A percentile compares a stretch with the other conserved stretches of the same genome.
phyloP scores from a whole-genome alignment of 2,888 invertebrate species.

The Barypeithes pellucidus region DNA sequence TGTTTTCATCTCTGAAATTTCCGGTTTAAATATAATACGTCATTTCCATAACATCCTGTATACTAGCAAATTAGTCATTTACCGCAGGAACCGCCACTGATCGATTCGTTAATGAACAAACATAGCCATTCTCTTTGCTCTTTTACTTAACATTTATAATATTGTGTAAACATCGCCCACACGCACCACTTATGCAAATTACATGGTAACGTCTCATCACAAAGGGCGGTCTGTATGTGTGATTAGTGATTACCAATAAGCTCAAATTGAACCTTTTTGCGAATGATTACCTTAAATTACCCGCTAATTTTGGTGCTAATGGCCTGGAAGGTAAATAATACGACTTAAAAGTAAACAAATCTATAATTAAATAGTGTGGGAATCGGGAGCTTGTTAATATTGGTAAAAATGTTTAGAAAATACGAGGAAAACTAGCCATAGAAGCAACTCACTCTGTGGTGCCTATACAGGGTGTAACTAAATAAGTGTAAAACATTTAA shows the following conservation, averaged over 20 bases:
- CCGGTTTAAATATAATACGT: no score
- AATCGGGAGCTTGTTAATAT: background rate
- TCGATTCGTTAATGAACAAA: constrained; percentile 19
- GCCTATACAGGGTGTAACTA: no score
- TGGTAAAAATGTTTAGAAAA: background rate
- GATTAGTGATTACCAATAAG: constrained; percentile 23
- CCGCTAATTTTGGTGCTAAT: constrained; percentile 44
- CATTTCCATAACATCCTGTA: no score
- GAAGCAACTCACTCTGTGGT: no score
- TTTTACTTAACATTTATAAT: constrained; percentile 37
- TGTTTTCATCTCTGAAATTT: no score
- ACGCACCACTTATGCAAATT: constrained; percentile 44
- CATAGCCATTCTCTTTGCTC: constrained; percentile 38
- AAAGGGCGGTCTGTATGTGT: constrained; percentile 32
- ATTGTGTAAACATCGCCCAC: constrained; percentile 47
- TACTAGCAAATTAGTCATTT: no score
- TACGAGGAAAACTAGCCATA: no score
- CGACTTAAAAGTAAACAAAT: background rate
- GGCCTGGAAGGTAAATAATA: constrained; percentile 22
- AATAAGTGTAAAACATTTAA: no score
- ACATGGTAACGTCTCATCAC: constrained; percentile 39
- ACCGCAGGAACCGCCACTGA: no score
- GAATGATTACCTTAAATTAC: constrained; percentile 46
- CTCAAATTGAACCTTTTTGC: constrained; percentile 27
- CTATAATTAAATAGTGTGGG: background rate